phyloP scores from a whole-genome alignment of 1,140 invertebrate genomes.

The Drosophila miranda region DNA sequence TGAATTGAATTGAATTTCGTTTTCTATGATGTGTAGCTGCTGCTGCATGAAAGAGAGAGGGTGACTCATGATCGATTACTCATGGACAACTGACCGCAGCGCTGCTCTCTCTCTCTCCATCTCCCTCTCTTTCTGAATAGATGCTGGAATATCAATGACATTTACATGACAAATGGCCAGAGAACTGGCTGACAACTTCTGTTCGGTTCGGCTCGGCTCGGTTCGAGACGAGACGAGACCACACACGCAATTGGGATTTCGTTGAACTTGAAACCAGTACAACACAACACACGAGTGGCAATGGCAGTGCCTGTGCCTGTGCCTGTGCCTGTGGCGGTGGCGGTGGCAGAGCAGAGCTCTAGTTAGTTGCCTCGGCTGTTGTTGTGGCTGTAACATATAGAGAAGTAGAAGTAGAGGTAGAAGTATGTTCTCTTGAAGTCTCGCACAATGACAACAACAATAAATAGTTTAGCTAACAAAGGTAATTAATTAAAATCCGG shows the following conservation, averaged over 20 bases:
- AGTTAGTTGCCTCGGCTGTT: constrained; percentile 19
- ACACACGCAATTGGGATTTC: constrained; percentile 64
- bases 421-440: constrained; percentile 22
- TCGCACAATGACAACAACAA: constrained; percentile 54
- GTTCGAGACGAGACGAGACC: constrained; percentile 8
- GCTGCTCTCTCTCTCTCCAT: constrained; percentile 15
- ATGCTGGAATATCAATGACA: constrained; percentile 67
- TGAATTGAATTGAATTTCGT: constrained; percentile 78
- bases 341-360: neutral
- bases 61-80: neutral
- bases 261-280: constrained; percentile 63
- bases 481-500: constrained; percentile 81
- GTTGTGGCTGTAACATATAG: constrained; percentile 27
- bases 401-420: too few relatives aligned
- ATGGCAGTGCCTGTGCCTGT: too few relatives aligned
- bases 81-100: constrained; percentile 2
- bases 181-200: constrained; percentile 26
- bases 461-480: constrained; percentile 80
- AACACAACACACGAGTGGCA: constrained; percentile 23
- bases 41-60: neutral
- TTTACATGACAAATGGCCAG: constrained; percentile 46
- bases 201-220: too few relatives aligned
- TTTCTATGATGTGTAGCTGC: constrained; percentile 34
- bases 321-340: too few relatives aligned
- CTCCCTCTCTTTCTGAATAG: constrained; percentile 16